Percentiles rank a stretch among this genome's conserved stretches.
These are phyloP conservation scores for Myiagra hebetior DNA, from an alignment of 2,113 vertebrate species.

Conservation along the genomic window DNA sequence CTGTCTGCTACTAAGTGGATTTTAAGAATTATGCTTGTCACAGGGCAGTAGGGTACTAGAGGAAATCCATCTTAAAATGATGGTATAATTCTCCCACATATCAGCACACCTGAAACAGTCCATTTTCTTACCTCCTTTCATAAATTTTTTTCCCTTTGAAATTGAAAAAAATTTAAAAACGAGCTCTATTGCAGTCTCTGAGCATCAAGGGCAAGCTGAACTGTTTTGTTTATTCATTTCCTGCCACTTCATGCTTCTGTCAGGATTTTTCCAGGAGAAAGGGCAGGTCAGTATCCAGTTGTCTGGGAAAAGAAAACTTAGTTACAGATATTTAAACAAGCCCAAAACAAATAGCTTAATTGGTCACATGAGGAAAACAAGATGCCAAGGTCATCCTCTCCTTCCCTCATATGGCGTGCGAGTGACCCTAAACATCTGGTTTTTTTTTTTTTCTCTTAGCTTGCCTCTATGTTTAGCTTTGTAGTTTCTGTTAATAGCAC, in stretches of 20 bases:
- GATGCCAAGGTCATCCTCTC: background rate
- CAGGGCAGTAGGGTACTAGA: background rate
- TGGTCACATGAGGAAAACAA: background rate
- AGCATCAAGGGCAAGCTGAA: background rate
- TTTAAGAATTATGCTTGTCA: background rate
- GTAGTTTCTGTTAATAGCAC: background rate
- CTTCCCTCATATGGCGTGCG: background rate
- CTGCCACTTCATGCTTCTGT: background rate
- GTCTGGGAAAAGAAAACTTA: background rate
- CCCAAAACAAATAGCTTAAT: background rate
- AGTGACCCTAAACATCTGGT: background rate
- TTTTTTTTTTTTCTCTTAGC: background rate
- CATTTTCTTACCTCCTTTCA: background rate
- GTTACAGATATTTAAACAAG: slow-evolving; percentile 19
- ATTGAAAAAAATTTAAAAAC: background rate
- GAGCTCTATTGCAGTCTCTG: background rate
- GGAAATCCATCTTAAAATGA: background rate
- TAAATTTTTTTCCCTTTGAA: background rate
- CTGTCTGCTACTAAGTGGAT: background rate
- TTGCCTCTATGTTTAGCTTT: background rate
- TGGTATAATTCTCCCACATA: background rate
- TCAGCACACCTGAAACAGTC: background rate
- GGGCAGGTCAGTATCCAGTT: background rate
- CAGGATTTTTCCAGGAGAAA: background rate
- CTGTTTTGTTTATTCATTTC: slow-evolving; percentile 28